Conservation (phyloP, 2,888 invertebrate species). For the Lomographa bimaculata region DNA sequence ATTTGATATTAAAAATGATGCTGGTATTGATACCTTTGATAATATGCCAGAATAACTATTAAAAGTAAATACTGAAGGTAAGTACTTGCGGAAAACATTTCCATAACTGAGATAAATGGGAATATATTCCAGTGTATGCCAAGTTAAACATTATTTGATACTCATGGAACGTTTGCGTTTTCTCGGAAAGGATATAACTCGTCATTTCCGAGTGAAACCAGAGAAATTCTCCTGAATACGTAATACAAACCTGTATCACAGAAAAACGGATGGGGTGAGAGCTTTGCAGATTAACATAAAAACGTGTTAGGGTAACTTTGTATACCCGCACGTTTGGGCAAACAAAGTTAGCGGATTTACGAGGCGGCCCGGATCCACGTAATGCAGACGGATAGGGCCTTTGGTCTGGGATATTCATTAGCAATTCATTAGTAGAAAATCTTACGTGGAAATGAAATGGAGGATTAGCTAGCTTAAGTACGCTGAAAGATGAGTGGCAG, state of each 20-base stretch:
- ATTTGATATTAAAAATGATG: too few species aligned
- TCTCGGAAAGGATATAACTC: constrained; percentile 1
- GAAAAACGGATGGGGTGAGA: constrained; percentile 9
- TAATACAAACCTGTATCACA: constrained; percentile 4
- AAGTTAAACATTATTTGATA: too few species aligned
- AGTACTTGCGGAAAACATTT: too few species aligned
- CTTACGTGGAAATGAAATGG: constrained; percentile 1
- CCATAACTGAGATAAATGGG: too few species aligned
- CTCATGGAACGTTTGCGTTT: not conserved
- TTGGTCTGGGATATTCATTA: constrained; percentile 20
- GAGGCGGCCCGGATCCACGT: constrained; percentile 12
- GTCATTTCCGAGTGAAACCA: constrained; percentile 4
- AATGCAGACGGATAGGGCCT: constrained; percentile 20
- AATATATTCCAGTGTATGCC: too few species aligned
- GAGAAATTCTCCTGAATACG: constrained; percentile 9
- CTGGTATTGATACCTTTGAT: not conserved
- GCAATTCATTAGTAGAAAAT: constrained; percentile 14
- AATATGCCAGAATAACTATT: too few species aligned
- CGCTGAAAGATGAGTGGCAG: too few species aligned
- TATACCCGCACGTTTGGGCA: constrained; percentile 2
- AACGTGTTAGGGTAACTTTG: constrained; percentile 6
- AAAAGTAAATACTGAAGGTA: too few species aligned
- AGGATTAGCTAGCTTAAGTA: not conserved
- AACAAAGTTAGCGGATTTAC: constrained; percentile 19
- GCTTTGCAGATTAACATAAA: constrained; percentile 18